These are phyloP conservation scores for Vidua macroura DNA, from an alignment of 2,113 vertebrate genomes.

Conservation along the genomic window DNA sequence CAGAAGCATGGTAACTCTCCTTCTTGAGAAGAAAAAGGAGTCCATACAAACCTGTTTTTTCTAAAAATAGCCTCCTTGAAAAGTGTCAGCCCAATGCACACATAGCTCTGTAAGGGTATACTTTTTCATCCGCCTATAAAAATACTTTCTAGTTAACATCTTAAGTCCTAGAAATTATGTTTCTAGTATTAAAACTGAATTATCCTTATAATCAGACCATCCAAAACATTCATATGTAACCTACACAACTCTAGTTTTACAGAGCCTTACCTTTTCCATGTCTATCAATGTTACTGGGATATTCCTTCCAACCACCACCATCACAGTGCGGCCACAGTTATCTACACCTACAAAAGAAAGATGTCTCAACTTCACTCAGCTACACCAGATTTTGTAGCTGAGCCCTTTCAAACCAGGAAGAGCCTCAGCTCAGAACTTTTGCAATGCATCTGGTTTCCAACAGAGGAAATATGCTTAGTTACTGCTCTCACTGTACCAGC, in stretches of 20 bases:
- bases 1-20: background rate
- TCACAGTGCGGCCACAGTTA: constrained; percentile 88
- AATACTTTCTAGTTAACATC: background rate
- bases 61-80: background rate
- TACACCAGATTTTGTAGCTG: background rate
- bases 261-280: constrained; percentile 89
- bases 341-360: constrained; percentile 83
- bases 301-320: constrained; percentile 95
- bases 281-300: constrained; percentile 94
- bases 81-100: background rate
- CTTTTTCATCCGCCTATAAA: background rate
- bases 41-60: background rate
- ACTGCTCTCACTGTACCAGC: background rate
- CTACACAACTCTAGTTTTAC: background rate
- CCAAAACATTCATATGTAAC: background rate
- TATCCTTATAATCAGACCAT: background rate
- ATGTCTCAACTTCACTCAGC: background rate
- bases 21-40: background rate
- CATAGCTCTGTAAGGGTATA: background rate
- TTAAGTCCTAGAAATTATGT: background rate
- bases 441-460: background rate
- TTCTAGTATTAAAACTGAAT: background rate
- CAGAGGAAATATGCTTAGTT: background rate
- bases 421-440: background rate
- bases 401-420: background rate